Base-by-base conservation (phyloP, 2,113 vertebrate genomes). In the Penelope pileata region DNA sequence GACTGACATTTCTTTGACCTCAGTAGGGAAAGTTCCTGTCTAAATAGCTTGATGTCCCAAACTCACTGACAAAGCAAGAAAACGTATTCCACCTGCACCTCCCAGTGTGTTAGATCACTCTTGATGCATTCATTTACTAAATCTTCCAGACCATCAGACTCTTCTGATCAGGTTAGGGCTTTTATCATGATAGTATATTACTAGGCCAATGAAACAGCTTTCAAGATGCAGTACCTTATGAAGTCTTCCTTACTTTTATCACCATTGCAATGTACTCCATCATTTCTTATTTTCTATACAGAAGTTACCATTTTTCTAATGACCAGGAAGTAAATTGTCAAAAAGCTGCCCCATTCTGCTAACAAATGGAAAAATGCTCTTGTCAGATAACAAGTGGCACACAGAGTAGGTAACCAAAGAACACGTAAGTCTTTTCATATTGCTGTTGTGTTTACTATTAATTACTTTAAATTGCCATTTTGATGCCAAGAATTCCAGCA, bases 401-500 rank as follows among this genome's bases (percentile, higher is more conserved):
- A 85, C 13, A 54, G 73, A 94, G 43, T 9, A 80, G 30, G 24
- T 40, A 83, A 56, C 47, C 30, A 51, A 48, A 74, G 63, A 85
- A 70, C 2, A 10, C 30, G 0, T 32, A 79, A 76, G 26, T 56
- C 26, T 80, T 40, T 84, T 70, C 26, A 40, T 50, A 79, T 77
- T 85, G 42, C 19, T 89, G 36, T 48, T 82, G 54, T 66, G 32
- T 42, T 72, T 93, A 72, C 32, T 58, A 88, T 86, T 60, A 88
- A 82, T 88, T 93, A 91, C 27, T 85, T 75, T 30, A 66, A 73
- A 53, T 45, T 74, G 53, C 43, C 50, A 83, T 76, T 94, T 60
- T 68, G 60, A 77, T 91, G 54, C 42, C 48, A 78, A 87, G 74
- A 86, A 85, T 81, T 91, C 81, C 76, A 88, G 76, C 69, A 86